A percentile compares a stretch with the other conserved stretches of the same genome.
Conservation (phyloP, 2,888 invertebrate species). For the Chaetogeoica ovagalla region DNA sequence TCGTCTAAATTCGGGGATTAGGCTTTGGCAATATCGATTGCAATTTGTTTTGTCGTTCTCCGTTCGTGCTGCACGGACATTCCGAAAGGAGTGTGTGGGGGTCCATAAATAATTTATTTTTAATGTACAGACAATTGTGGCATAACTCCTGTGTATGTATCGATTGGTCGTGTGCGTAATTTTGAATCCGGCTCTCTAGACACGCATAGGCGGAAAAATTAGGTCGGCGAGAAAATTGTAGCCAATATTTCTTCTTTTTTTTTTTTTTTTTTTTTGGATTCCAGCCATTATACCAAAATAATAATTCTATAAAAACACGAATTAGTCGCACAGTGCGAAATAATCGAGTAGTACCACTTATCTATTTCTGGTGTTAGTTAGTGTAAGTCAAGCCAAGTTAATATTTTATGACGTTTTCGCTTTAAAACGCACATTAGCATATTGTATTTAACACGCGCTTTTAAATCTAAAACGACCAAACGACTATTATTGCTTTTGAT, state of each 20-base stretch:
- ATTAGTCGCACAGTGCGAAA: conserved; percentile 19
- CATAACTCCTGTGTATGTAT: background rate
- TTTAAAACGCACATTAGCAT: background rate
- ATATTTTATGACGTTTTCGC: conserved; percentile 37
- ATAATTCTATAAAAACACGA: conserved; percentile 16
- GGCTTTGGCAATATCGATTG: background rate
- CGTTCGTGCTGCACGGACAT: background rate
- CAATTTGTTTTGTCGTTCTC: background rate
- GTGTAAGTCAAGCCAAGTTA: conserved; percentile 26
- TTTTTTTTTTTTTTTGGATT: too few species aligned
- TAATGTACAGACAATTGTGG: background rate
- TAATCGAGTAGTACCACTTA: conserved; percentile 20
- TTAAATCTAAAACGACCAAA: conserved; percentile 6
- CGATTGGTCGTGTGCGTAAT: conserved; percentile 8
- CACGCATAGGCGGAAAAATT: conserved; percentile 36
- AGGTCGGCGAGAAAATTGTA: conserved; percentile 33
- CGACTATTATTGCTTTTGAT: background rate
- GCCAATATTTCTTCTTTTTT: conserved; percentile 31
- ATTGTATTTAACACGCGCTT: too few species aligned
- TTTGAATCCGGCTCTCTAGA: background rate
- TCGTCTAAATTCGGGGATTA: too few species aligned
- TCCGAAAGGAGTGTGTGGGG: too few species aligned
- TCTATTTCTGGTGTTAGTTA: conserved; percentile 31
- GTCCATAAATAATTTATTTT: conserved; percentile 5
- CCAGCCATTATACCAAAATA: conserved; percentile 29